phyloP scores from a whole-genome alignment of 2,888 invertebrate species.

The Cheilosia vernalis region DNA sequence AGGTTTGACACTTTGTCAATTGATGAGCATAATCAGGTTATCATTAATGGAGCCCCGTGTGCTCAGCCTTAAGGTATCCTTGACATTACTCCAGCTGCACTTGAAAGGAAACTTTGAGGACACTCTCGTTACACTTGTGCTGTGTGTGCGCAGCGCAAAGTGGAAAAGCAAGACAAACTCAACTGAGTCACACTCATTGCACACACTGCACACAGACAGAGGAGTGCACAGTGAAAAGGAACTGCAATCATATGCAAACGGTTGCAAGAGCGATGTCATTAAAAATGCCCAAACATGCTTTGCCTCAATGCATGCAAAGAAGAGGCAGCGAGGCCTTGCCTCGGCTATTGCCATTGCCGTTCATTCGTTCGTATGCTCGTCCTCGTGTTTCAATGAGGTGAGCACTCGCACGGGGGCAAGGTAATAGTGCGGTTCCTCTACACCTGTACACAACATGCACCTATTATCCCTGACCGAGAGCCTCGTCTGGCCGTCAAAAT shows the following conservation, averaged over 20 bases:
- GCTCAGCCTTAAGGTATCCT: conserved; percentile 57
- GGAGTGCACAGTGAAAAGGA: background rate
- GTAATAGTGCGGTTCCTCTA: conserved; percentile 33
- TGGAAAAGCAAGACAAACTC: no score
- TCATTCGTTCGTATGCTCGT: conserved; percentile 13
- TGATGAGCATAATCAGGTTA: conserved; percentile 26
- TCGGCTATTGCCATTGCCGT: conserved; percentile 72
- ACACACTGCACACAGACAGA: background rate
- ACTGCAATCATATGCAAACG: conserved; percentile 53
- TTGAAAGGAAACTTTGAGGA: conserved; percentile 68
- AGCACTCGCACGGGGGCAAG: conserved; percentile 31
- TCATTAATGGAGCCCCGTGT: conserved; percentile 38
- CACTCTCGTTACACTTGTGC: conserved; percentile 39
- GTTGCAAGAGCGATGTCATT: conserved; percentile 62
- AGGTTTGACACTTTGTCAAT: conserved; percentile 45
- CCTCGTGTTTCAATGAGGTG: conserved; percentile 24
- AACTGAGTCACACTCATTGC: no score
- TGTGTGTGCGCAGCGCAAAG: background rate
- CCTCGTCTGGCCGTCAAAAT: conserved; percentile 67
- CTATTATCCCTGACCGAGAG: conserved; percentile 73
- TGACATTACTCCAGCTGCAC: conserved; percentile 68
- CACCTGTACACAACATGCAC: conserved; percentile 34
- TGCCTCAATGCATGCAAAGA: conserved; percentile 41
- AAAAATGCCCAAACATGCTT: conserved; percentile 72
- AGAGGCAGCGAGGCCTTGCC: conserved; percentile 51